Base-by-base conservation (phyloP, 2,888 invertebrate species). In the Sarcophaga subvicina region DNA sequence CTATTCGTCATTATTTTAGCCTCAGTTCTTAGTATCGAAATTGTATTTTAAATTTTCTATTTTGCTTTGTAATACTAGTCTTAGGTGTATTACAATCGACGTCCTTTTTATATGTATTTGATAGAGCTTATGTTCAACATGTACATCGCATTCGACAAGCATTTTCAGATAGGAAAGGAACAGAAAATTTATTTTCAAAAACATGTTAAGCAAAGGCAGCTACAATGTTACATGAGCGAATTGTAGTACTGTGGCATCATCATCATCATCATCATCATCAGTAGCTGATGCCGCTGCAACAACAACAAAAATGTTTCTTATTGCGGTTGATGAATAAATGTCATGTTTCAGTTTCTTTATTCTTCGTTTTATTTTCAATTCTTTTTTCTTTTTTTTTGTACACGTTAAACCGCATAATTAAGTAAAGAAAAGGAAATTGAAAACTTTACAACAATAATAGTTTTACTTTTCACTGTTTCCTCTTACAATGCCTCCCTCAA, bases 401-500 rank as follows among this genome's bases (percentile, higher is more conserved):
- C 78, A 67, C 72, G 64, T 66, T 17, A 37, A 69, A 79, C 70
- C 76, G 45, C 71, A 80, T 80, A 76, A 80, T 84, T 76, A 76
- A 76, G 66, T 80, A 76, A 66, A 27, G 45, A 77, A 62, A 60
- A 54, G 66, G 84, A 80, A 80, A 85, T 80, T 80, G 72, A 85
- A 85, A 85, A 77, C 72, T 80, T 77, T 76, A 49, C 76, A 67
- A 67, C 62, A 62, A 62, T 67, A 62, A 62, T 67, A 59, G 80
- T 77, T 80, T 72, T 66, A 59, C 64, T 67, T 84, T 64, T 59
- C n/a, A 62, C 54, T 75, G 17, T 37, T 25, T 72, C 22, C n/a
- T 20, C 54, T 64, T 59, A 20, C 6, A 49, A 3, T 17, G 20
- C n/a, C 1, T 60, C 14, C n/a, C 59, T 17, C 5, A 47, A 49